Evolutionary conservation across 2,888 invertebrate species (phyloP).

Genomic region (Epinotia brunnichana): DNA sequence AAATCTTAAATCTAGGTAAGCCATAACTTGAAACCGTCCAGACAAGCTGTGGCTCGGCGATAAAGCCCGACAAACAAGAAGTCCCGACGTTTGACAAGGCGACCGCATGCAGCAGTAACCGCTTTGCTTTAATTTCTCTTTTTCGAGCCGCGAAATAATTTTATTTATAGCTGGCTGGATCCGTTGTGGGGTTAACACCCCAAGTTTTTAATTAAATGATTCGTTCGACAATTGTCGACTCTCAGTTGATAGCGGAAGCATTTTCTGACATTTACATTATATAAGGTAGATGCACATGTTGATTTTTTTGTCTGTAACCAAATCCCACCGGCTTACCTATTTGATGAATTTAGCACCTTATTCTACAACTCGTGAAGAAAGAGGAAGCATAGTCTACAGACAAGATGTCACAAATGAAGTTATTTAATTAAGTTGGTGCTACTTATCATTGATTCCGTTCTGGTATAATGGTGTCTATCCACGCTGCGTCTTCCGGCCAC

Average conservation of each 20-base stretch:
- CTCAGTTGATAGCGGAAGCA: slow-evolving; percentile 40
- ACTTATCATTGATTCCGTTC: no score
- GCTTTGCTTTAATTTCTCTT: slow-evolving; percentile 44
- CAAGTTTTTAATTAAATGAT: slow-evolving; percentile 78
- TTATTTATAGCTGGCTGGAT: slow-evolving; percentile 73
- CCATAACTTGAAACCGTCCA: slow-evolving; percentile 2
- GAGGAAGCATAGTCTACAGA: no score
- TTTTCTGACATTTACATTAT: neutral
- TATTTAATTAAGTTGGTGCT: no score
- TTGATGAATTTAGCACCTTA: neutral
- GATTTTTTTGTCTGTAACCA: neutral
- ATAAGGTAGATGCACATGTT: neutral
- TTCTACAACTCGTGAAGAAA: neutral
- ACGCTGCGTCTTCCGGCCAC: no score
- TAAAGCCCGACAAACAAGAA: slow-evolving; percentile 44
- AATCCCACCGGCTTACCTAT: neutral
- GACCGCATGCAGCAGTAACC: slow-evolving; percentile 43
- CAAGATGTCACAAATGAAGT: no score
- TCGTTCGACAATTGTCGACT: slow-evolving; percentile 68
- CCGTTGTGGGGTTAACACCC: slow-evolving; percentile 60
- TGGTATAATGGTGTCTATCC: no score
- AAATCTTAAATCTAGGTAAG: neutral
- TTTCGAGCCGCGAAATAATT: slow-evolving; percentile 66
- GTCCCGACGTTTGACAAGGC: slow-evolving; percentile 45
- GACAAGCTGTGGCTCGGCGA: slow-evolving; percentile 28